A percentile compares a stretch with the other conserved stretches of the same genome.
These are phyloP conservation scores for Hydrolagus colliei DNA, from an alignment of 2,797 vertebrate genomes.

Conservation along the genomic window DNA sequence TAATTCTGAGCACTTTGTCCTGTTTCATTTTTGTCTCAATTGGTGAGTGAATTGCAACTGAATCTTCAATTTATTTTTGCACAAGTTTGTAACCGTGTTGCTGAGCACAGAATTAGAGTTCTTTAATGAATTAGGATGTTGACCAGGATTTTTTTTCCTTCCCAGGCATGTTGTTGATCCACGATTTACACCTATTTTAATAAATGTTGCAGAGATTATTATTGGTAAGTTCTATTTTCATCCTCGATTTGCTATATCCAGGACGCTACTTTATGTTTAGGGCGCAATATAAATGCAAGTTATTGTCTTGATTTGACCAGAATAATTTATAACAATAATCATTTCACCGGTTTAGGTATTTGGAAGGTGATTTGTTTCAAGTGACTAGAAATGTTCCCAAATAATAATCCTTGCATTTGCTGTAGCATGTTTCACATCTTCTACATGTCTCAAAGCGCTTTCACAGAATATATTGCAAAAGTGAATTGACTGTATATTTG, in stretches of 20 bases:
- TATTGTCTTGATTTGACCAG: too few relatives aligned
- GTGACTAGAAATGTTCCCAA: too few relatives aligned
- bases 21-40: background rate
- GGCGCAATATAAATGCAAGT: too few relatives aligned
- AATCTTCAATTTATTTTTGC: too few relatives aligned
- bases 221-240: constrained; percentile 61
- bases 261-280: background rate
- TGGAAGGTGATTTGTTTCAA: too few relatives aligned
- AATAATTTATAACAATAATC: too few relatives aligned
- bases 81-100: background rate
- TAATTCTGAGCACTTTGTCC: background rate
- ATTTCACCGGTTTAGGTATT: too few relatives aligned
- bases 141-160: constrained; percentile 35
- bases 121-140: background rate
- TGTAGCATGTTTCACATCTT: too few relatives aligned
- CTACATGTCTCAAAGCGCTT: too few relatives aligned
- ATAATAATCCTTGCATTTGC: too few relatives aligned
- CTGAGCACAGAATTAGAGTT: background rate
- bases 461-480: too few relatives aligned
- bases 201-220: constrained; percentile 74
- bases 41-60: background rate
- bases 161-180: constrained; percentile 74
- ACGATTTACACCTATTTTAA: constrained; percentile 73
- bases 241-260: constrained; percentile 31
- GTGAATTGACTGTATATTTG: too few relatives aligned